phyloP scores from a whole-genome alignment of 2,113 vertebrate species.

The Pituophis catenifer region DNA sequence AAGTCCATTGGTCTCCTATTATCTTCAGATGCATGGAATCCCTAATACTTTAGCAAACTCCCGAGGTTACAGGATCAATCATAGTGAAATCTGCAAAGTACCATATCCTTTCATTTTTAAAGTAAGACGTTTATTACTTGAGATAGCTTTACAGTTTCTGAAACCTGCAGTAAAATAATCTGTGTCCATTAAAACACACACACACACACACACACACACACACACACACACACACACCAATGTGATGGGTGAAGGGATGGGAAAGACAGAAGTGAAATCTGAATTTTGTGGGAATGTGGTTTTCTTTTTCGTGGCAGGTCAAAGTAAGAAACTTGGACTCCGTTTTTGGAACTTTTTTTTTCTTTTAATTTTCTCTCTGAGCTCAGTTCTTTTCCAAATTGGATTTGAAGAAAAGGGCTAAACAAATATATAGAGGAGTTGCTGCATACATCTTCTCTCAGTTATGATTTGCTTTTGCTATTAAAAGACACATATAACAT shows the following conservation, averaged over 20 bases:
- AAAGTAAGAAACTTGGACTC: background rate
- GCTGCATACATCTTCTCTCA: background rate
- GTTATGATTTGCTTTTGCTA: background rate
- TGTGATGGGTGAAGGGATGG: background rate
- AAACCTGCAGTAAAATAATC: slow-evolving; percentile 39
- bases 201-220: background rate
- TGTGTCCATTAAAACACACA: slow-evolving; percentile 27
- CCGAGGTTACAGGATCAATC: slow-evolving; percentile 30
- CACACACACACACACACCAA: background rate
- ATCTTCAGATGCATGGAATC: slow-evolving; percentile 44
- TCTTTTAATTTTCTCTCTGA: background rate
- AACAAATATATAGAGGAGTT: background rate
- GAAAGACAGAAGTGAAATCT: slow-evolving; percentile 40
- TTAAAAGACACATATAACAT: background rate
- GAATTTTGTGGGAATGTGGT: slow-evolving; percentile 50
- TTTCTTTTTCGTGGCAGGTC: slow-evolving; percentile 45
- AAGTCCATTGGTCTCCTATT: slow-evolving; percentile 61
- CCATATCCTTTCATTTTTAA: slow-evolving; percentile 58
- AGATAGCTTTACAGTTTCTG: slow-evolving; percentile 32
- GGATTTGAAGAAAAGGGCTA: background rate
- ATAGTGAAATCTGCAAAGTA: slow-evolving; percentile 51
- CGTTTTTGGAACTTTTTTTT: background rate
- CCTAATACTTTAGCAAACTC: slow-evolving; percentile 3
- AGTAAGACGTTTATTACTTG: background rate
- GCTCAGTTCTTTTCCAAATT: background rate